A percentile compares a stretch with the other conserved stretches of the same genome.
phyloP scores from a whole-genome alignment of 2,888 invertebrate species.

The Agrypnus murinus region DNA sequence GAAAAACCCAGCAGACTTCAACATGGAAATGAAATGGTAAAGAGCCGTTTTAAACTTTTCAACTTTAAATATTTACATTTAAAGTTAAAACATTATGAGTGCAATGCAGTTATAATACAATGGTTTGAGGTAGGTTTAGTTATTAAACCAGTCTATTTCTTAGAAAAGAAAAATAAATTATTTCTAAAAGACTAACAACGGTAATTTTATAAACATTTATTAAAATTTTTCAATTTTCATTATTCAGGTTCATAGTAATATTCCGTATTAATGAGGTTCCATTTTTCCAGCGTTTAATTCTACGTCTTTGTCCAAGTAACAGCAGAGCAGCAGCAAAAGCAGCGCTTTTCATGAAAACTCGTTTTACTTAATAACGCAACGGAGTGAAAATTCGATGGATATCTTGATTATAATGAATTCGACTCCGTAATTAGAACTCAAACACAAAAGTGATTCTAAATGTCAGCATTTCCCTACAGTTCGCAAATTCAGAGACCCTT shows the following conservation, averaged over 20 bases:
- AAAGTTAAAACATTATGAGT: not conserved
- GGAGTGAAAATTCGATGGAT: conserved; percentile 50
- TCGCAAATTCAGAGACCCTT: conserved; percentile 44
- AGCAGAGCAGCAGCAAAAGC: not conserved
- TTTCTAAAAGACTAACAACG: not conserved
- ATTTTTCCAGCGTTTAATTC: conserved; percentile 31
- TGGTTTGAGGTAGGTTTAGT: not conserved
- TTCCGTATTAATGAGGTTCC: conserved; percentile 28
- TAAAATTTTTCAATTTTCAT: conserved; percentile 21
- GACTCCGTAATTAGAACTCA: conserved; percentile 50
- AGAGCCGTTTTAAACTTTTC: not conserved
- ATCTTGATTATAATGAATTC: conserved; percentile 52
- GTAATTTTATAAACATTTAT: conserved; percentile 23
- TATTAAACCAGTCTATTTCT: not conserved
- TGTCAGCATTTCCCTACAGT: conserved; percentile 47
- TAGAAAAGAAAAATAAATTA: conserved; percentile 4
- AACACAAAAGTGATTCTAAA: conserved; percentile 51
- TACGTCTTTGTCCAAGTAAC: conserved; percentile 15
- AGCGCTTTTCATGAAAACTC: conserved; percentile 32
- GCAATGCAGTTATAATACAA: not conserved
- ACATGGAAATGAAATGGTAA: not conserved
- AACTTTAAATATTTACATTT: not conserved
- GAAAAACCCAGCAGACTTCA: not conserved
- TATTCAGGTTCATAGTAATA: conserved; percentile 17
- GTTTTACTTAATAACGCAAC: conserved; percentile 45